Evolutionary conservation across 2,888 invertebrate species (phyloP).

Genomic region (Drosophila emarginata): DNA sequence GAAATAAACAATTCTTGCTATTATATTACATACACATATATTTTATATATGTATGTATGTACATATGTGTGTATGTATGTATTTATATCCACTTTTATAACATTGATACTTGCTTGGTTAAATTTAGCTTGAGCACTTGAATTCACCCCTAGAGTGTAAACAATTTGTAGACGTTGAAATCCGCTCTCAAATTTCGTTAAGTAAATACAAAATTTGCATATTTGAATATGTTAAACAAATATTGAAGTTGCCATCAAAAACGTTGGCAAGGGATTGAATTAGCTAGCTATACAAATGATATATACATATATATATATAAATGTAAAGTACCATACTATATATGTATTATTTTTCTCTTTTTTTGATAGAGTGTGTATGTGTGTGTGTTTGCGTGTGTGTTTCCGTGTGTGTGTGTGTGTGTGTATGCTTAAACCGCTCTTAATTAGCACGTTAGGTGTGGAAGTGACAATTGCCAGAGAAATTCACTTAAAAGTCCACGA

Average conservation of each 20-base stretch:
- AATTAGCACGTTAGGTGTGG: slow-evolving; percentile 20
- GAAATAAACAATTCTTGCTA: no score
- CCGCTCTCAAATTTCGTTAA: slow-evolving; percentile 5
- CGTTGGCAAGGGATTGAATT: slow-evolving; percentile 1
- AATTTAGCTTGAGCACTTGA: slow-evolving; percentile 9
- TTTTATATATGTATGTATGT: no score
- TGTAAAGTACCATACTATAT: no score
- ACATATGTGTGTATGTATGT: no score
- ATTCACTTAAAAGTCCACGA: slow-evolving; percentile 35
- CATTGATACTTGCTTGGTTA: slow-evolving; percentile 2
- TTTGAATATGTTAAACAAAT: slow-evolving; percentile 11
- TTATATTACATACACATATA: no score
- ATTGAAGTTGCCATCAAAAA: slow-evolving; percentile 11
- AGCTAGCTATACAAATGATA: slow-evolving; percentile 3
- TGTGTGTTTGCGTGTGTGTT: neutral
- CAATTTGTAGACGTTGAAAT: slow-evolving; percentile 6
- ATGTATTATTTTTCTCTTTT: neutral
- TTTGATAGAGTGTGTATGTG: neutral
- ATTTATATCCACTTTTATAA: neutral
- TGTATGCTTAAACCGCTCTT: slow-evolving; percentile 6
- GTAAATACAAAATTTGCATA: slow-evolving; percentile 10
- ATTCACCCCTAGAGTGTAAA: slow-evolving; percentile 2
- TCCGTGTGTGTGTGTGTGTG: neutral
- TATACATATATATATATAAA: neutral
- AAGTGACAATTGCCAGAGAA: slow-evolving; percentile 38